A percentile compares a stretch with the other conserved stretches of the same genome.
These are phyloP conservation scores for Chironomus striatipennis DNA, from an alignment of 1,140 invertebrate genomes.

Conservation along the genomic window DNA sequence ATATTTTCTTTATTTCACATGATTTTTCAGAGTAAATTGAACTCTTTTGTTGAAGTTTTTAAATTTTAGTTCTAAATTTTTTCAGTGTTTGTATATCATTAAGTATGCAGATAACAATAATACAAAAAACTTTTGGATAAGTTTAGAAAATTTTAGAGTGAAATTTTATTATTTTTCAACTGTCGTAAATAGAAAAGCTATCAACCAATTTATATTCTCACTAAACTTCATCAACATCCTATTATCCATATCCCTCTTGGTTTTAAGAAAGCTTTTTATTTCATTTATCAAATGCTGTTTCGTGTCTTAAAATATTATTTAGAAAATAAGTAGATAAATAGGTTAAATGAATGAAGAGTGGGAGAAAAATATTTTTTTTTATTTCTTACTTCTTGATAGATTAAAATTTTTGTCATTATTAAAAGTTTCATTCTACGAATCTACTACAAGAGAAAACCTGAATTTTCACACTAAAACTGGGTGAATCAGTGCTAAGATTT, in stretches of 20 bases:
- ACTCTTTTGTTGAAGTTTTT: no score
- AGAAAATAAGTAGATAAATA: neutral
- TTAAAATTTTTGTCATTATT: neutral
- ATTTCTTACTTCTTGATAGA: neutral
- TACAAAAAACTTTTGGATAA: neutral
- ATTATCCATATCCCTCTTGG: no score
- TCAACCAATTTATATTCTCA: neutral
- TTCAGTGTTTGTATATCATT: no score
- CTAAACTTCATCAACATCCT: no score
- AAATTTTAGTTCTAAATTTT: no score
- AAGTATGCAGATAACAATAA: neutral
- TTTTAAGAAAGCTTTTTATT: neutral
- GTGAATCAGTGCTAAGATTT: neutral
- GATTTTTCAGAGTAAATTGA: no score
- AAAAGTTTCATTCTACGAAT: neutral
- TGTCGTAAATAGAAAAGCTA: conserved; percentile 1
- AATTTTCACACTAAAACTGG: conserved; percentile 1
- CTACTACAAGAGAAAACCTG: neutral
- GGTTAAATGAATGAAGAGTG: neutral
- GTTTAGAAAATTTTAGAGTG: neutral
- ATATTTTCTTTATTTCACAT: neutral
- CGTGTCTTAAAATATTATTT: neutral
- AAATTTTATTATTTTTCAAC: neutral
- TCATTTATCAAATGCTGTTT: neutral
- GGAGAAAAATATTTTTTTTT: neutral